Percentiles rank a stretch among this genome's conserved stretches.
phyloP scores from a whole-genome alignment of 2,797 vertebrate species.

The Phrynocephalus guinanensis region DNA sequence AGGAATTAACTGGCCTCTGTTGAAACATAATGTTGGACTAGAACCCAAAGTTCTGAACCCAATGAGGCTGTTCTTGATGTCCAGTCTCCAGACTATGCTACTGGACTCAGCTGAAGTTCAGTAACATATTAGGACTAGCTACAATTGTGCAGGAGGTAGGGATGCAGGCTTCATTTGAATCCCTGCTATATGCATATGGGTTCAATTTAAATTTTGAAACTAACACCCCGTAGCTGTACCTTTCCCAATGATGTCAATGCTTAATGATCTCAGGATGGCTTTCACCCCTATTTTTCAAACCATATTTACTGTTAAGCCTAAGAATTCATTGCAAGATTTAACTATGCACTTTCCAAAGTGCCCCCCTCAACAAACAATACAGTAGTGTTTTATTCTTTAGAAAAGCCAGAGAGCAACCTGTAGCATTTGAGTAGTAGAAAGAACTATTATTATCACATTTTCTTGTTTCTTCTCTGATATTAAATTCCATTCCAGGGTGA shows the following conservation, averaged over 20 bases:
- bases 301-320: not conserved
- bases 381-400: not conserved
- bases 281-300: not conserved
- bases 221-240: not conserved
- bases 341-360: not conserved
- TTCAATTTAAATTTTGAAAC: not conserved
- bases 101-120: too few relatives aligned
- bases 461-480: slow-evolving; percentile 17
- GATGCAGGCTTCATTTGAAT: not conserved
- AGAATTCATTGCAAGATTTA: not conserved
- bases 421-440: slow-evolving; percentile 10
- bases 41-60: too few relatives aligned
- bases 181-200: not conserved
- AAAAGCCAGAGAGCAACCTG: slow-evolving; percentile 38
- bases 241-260: not conserved
- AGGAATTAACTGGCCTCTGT: too few relatives aligned
- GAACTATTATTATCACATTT: not conserved
- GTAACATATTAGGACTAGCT: not conserved
- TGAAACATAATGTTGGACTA: too few relatives aligned
- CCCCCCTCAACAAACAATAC: not conserved
- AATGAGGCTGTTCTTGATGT: too few relatives aligned
- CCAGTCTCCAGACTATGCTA: too few relatives aligned
- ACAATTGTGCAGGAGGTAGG: not conserved
- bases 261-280: not conserved
- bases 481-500: not conserved